Conservation (phyloP, 2,113 vertebrate genomes). For the Grallaria varia region DNA sequence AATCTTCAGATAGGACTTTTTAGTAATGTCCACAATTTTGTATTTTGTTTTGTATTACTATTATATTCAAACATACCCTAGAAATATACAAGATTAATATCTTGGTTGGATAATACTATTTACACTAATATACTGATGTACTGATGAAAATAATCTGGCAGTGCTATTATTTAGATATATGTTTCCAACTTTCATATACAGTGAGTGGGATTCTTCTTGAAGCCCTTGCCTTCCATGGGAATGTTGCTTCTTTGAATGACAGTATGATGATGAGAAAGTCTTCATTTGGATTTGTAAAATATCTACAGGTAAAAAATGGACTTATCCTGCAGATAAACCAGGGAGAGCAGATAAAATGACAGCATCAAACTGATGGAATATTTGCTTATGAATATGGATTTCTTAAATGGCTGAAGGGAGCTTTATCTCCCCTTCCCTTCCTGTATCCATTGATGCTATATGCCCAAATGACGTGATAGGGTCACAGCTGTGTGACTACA, state of each 20-base stretch:
- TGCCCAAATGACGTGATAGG: background rate
- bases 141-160: no score
- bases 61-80: background rate
- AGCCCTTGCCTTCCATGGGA: background rate
- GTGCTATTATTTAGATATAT: no score
- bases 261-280: background rate
- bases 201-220: background rate
- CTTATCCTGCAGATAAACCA: background rate
- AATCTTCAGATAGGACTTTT: background rate
- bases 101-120: background rate
- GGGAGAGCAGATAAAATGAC: background rate
- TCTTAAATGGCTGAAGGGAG: background rate
- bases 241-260: background rate
- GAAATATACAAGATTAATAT: background rate
- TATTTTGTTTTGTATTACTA: background rate
- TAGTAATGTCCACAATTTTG: background rate
- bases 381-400: background rate
- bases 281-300: background rate
- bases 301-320: background rate
- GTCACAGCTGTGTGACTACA: background rate
- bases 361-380: background rate
- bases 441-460: rapidly evolving
- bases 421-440: background rate
- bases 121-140: background rate
- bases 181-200: background rate